A percentile compares a stretch with the other conserved stretches of the same genome.
These are phyloP conservation scores for Cremastobaeus sp. DNA, from an alignment of 2,888 invertebrate genomes.

Conservation along the genomic window DNA sequence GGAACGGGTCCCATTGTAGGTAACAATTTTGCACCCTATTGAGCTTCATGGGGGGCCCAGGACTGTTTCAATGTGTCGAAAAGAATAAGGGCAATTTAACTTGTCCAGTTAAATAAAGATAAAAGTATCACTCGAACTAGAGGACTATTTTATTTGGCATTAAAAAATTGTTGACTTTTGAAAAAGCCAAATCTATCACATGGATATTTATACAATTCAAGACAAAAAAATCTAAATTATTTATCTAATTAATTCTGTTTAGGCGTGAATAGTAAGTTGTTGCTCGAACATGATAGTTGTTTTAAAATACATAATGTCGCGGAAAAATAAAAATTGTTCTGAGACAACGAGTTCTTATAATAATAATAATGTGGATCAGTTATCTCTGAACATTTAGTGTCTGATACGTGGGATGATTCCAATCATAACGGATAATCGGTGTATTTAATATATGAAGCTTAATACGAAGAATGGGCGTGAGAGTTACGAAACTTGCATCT, in stretches of 20 bases:
- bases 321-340: too few species aligned
- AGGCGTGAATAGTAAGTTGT: too few species aligned
- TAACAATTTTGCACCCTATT: constrained; percentile 43
- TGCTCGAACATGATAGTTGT: too few species aligned
- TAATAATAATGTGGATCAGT: constrained; percentile 53
- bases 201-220: too few species aligned
- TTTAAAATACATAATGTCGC: too few species aligned
- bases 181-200: too few species aligned
- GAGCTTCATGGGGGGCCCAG: constrained; percentile 13
- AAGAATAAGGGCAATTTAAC: constrained; percentile 42
- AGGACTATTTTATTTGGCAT: background rate
- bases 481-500: constrained; percentile 56
- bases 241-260: too few species aligned
- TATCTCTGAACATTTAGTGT: constrained; percentile 53
- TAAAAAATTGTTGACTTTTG: constrained; percentile 19
- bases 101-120: constrained; percentile 17
- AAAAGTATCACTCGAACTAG: background rate
- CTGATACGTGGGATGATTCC: constrained; percentile 48
- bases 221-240: too few species aligned
- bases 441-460: constrained; percentile 52
- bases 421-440: constrained; percentile 61
- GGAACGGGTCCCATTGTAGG: constrained; percentile 22
- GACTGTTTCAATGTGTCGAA: background rate
- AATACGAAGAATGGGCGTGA: constrained; percentile 51
- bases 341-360: constrained; percentile 50